Evolutionary conservation across 2,797 vertebrate species (phyloP).

Genomic region (Acridotheres tristis): DNA sequence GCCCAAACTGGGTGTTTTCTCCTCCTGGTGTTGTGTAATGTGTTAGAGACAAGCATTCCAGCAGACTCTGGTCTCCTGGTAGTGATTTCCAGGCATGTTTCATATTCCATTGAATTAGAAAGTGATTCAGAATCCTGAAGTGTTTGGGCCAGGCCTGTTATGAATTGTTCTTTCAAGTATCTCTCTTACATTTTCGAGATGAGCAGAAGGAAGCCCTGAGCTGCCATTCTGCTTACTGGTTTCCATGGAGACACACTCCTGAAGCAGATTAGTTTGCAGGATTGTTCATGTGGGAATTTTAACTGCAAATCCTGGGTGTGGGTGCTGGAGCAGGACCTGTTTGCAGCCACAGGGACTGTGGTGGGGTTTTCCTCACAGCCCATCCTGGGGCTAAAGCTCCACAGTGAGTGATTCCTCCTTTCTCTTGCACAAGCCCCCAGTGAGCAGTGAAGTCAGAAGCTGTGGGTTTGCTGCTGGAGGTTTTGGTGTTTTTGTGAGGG

Average conservation of each 20-base stretch:
- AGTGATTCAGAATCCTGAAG: neutral
- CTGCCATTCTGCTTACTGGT: constrained; percentile 6
- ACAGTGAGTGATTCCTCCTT: neutral
- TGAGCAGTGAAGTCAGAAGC: neutral
- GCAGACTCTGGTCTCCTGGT: neutral
- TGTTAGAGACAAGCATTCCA: neutral
- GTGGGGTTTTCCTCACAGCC: neutral
- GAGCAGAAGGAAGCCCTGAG: neutral
- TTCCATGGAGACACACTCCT: constrained; percentile 8
- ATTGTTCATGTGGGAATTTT: constrained; percentile 14
- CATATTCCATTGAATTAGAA: neutral
- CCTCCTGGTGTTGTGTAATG: neutral
- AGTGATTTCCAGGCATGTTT: neutral
- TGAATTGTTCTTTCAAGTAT: neutral
- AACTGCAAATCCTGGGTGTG: neutral
- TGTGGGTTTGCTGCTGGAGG: neutral
- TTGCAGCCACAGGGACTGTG: neutral
- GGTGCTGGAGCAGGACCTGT: neutral
- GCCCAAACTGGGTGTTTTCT: neutral
- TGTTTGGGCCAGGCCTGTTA: neutral
- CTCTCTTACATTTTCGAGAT: neutral
- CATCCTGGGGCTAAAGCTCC: neutral
- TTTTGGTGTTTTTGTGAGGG: neutral
- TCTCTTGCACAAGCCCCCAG: neutral
- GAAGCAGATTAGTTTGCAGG: neutral